A percentile compares a stretch with the other conserved stretches of the same genome.
Evolutionary conservation across 2,113 vertebrate species (phyloP).

Genomic region (Nestor notabilis): DNA sequence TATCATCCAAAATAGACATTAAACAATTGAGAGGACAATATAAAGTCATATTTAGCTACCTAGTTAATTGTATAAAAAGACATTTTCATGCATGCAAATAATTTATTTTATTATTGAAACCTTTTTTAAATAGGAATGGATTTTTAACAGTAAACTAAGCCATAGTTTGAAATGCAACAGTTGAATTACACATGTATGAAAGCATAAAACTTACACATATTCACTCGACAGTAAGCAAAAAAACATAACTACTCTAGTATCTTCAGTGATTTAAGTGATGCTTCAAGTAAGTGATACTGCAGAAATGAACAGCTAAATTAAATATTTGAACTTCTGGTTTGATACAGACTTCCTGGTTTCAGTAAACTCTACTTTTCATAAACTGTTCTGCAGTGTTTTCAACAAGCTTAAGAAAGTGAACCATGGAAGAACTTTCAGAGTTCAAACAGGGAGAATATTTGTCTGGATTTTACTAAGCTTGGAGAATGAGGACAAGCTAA

Average conservation of each 20-base stretch:
- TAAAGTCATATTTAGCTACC: neutral
- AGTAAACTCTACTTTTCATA: neutral
- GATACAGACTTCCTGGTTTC: neutral
- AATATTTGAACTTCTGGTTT: neutral
- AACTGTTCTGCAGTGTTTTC: neutral
- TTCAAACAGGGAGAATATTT: slow-evolving; percentile 38
- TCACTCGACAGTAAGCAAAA: neutral
- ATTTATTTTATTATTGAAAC: neutral
- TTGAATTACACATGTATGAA: neutral
- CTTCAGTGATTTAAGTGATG: neutral
- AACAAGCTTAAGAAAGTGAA: neutral
- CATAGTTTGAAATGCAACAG: neutral
- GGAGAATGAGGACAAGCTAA: slow-evolving; percentile 55
- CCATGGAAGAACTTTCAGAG: neutral
- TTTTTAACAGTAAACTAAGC: neutral
- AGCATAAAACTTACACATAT: neutral
- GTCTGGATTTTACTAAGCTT: slow-evolving; percentile 29
- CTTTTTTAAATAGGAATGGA: neutral
- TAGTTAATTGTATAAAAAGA: neutral
- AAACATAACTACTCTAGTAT: neutral
- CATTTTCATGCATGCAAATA: neutral
- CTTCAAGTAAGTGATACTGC: neutral
- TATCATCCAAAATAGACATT: neutral
- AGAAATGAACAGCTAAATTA: slow-evolving; percentile 2
- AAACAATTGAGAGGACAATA: neutral